Base-by-base conservation (phyloP, 2,113 vertebrate species). In the Saccopteryx leptura region DNA sequence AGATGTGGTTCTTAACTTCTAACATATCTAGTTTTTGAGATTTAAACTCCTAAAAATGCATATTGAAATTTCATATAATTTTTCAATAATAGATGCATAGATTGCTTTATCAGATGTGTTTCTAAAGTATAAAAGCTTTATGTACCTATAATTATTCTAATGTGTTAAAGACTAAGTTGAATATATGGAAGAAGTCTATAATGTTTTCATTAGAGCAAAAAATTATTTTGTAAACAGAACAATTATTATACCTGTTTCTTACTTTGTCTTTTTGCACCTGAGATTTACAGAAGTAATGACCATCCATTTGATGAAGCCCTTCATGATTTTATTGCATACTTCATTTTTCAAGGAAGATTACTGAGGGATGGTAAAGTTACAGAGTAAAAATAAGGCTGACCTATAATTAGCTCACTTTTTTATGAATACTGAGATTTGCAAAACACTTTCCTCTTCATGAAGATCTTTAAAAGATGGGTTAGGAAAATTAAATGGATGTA, bases 401-500 rank as follows among this genome's bases (percentile, higher is more conserved):
- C 23, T 65, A 7, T 23, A 69, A 15, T n/a, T 58, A 23, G 23
- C 5, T 81, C 2, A 50, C 39, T 85, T 94, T 17, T 26, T 0
- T 65, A 60, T 71, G 18, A 9, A 6, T 61, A 24, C 5, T 78
- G 39, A 71, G 46, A 74, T 31, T 88, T 88, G 33, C 54, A 79
- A 74, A 93, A 11, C 12, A 19, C 60, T 85, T 46, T 91, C 24
- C 7, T 50, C 56, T 1, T 1, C 33, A 65, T 88, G 48, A 78
- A 26, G 24, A 48, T 86, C 97, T 96, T 95, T 76, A 1, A 61
- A 79, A 60, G 48, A 52, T 90, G 7, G 85, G 92, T 92, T 96
- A 95, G 82, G 63, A 97, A 79, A 93, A 97, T 93, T 95, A 96
- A 97, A 93, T 93, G 48, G 80, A 90, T 78, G 23, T 90, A 80